A percentile compares a stretch with the other conserved stretches of the same genome.
These are phyloP conservation scores for Enteromius viviparus DNA, from an alignment of 2,797 vertebrate genomes.

Conservation along the genomic window DNA sequence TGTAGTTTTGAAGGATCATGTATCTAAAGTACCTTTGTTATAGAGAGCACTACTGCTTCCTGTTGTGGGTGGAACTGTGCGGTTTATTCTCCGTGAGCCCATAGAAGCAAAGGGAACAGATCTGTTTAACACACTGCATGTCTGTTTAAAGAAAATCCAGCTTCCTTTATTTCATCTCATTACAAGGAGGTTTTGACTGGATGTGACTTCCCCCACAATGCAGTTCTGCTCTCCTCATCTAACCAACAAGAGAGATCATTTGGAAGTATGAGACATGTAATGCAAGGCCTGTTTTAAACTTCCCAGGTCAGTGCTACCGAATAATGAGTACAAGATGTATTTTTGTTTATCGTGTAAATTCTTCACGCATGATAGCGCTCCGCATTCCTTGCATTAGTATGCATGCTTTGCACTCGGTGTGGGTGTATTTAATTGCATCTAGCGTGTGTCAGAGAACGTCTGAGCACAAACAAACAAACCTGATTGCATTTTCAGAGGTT, in stretches of 20 bases:
- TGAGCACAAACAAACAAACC: slow-evolving; percentile 15
- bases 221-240: slow-evolving; percentile 22
- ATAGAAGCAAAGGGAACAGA: slow-evolving; percentile 27
- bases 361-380: neutral
- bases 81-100: neutral
- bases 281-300: slow-evolving; percentile 10
- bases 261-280: slow-evolving; percentile 4
- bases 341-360: slow-evolving; percentile 17
- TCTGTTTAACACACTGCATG: neutral
- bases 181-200: neutral
- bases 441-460: neutral
- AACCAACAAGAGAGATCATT: neutral
- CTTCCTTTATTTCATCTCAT: slow-evolving; percentile 18
- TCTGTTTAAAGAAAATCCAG: slow-evolving; percentile 30
- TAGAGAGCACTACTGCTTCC: slow-evolving; percentile 3
- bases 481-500: slow-evolving; percentile 27
- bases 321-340: slow-evolving; percentile 18
- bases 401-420: neutral
- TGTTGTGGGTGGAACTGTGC: slow-evolving; percentile 47
- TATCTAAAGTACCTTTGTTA: neutral
- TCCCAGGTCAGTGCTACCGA: slow-evolving; percentile 11
- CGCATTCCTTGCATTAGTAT: slow-evolving; percentile 15
- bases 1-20: neutral
- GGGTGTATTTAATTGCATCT: slow-evolving; percentile 16
- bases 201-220: slow-evolving; percentile 21